Evolutionary conservation across 2,797 vertebrate genomes (phyloP).

Genomic region (Molossus molossus): DNA sequence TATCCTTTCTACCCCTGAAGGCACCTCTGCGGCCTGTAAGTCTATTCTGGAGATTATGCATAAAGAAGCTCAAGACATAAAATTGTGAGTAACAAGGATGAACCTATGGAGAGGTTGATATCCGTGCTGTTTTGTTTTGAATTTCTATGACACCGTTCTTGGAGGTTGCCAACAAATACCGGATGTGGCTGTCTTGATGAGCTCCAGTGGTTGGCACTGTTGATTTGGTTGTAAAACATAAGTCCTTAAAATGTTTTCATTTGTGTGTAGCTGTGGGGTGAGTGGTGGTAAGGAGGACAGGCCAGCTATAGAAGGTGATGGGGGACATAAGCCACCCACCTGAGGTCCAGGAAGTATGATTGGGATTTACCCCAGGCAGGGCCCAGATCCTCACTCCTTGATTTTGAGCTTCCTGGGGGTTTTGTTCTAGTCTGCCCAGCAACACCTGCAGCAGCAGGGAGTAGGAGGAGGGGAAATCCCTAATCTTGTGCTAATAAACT

Average conservation of each 20-base stretch:
- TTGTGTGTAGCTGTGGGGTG: neutral
- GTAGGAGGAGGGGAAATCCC: neutral
- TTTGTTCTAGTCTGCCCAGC: neutral
- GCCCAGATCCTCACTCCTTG: neutral
- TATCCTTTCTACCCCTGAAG: conserved; percentile 98
- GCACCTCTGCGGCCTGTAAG: conserved; percentile 96
- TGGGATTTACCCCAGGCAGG: neutral
- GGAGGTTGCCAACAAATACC: conserved; percentile 42
- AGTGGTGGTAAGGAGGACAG: neutral
- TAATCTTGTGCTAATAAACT: neutral
- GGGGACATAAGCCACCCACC: neutral
- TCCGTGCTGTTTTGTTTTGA: conserved; percentile 11
- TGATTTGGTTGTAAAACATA: neutral
- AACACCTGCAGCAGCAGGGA: neutral
- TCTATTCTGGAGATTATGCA: conserved; percentile 99
- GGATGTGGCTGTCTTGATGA: neutral
- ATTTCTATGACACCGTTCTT: conserved; percentile 43
- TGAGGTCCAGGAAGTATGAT: neutral
- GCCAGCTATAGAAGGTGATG: neutral
- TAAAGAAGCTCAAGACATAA: conserved; percentile 98
- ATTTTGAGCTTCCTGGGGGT: neutral
- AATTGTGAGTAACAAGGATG: conserved; percentile 94
- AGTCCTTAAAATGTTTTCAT: neutral
- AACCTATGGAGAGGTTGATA: conserved; percentile 45
- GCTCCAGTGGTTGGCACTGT: neutral